Conservation (phyloP, 2,797 vertebrate genomes). For the Chrosomus eos region DNA sequence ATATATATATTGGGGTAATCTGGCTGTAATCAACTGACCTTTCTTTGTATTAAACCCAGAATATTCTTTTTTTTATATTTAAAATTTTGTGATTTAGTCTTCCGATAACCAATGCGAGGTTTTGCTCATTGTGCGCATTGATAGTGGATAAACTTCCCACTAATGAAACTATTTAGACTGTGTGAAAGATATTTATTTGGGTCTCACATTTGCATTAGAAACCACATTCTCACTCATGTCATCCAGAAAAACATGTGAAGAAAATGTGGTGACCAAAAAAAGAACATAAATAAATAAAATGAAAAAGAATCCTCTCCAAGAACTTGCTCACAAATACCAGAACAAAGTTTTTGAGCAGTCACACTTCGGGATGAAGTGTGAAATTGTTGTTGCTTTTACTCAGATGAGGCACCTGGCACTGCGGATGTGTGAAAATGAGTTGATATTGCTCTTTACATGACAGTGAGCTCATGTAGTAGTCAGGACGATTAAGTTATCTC, state of each 20-base stretch:
- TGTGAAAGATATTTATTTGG: not conserved
- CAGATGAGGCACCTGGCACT: slow-evolving; percentile 49
- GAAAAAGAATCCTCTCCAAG: slow-evolving; percentile 15
- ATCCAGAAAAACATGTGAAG: slow-evolving; percentile 40
- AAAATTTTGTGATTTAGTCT: not conserved
- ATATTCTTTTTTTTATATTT: not conserved
- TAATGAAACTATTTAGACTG: not conserved
- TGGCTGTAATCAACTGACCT: not conserved
- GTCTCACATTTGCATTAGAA: not conserved
- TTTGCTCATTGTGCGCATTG: not conserved
- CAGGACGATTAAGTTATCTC: slow-evolving; percentile 42
- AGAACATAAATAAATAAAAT: slow-evolving; percentile 26
- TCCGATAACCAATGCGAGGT: not conserved
- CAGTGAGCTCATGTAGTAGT: slow-evolving; percentile 41
- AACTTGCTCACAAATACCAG: slow-evolving; percentile 30
- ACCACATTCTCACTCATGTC: slow-evolving; percentile 15
- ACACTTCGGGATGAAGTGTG: slow-evolving; percentile 34
- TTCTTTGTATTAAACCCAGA: not conserved
- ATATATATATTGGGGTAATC: not conserved
- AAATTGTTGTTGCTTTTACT: slow-evolving; percentile 47
- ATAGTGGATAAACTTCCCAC: not conserved
- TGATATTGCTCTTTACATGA: slow-evolving; percentile 44
- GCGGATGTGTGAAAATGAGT: slow-evolving; percentile 57
- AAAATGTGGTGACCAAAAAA: slow-evolving; percentile 23
- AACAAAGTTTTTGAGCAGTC: slow-evolving; percentile 55